These are phyloP conservation scores for Apeira syringaria DNA, from an alignment of 2,888 invertebrate genomes.

Conservation along the genomic window DNA sequence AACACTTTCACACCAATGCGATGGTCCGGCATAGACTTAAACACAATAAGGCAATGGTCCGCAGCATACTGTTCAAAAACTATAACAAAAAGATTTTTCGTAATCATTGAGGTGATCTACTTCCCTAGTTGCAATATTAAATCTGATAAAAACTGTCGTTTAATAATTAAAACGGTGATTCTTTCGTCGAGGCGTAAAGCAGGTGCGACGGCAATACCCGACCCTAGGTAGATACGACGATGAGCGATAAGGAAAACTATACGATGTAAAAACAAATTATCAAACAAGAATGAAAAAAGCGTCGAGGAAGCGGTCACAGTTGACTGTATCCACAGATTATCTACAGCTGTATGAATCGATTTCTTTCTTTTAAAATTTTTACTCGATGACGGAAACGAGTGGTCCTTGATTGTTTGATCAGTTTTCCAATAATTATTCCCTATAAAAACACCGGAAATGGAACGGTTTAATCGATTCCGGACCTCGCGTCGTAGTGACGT, in stretches of 20 bases:
- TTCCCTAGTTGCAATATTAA: conserved; percentile 76
- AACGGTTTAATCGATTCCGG: conserved; percentile 79
- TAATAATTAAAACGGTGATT: conserved; percentile 74
- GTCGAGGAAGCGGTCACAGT: conserved; percentile 80
- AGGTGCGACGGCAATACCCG: conserved; percentile 47
- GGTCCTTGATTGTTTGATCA: conserved; percentile 74
- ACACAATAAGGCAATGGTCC: conserved; percentile 57
- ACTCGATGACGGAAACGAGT: conserved; percentile 64
- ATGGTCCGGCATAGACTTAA: conserved; percentile 51
- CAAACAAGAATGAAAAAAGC: conserved; percentile 73
- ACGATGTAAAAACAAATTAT: conserved; percentile 77
- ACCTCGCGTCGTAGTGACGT: conserved; percentile 74
- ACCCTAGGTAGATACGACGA: conserved; percentile 57
- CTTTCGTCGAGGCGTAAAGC: conserved; percentile 56
- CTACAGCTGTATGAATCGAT: conserved; percentile 65
- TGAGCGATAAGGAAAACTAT: conserved; percentile 55
- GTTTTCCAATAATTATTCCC: conserved; percentile 76
- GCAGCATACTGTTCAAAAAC: conserved; percentile 63
- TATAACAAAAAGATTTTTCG: conserved; percentile 70
- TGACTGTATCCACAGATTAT: conserved; percentile 75
- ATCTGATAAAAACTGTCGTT: conserved; percentile 68
- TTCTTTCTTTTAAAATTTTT: conserved; percentile 61
- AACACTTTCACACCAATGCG: conserved; percentile 52
- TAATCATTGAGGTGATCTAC: conserved; percentile 77
- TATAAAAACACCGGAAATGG: conserved; percentile 78